Evolutionary conservation across 2,797 vertebrate species (phyloP).

Genomic region (Australoheros facetus): DNA sequence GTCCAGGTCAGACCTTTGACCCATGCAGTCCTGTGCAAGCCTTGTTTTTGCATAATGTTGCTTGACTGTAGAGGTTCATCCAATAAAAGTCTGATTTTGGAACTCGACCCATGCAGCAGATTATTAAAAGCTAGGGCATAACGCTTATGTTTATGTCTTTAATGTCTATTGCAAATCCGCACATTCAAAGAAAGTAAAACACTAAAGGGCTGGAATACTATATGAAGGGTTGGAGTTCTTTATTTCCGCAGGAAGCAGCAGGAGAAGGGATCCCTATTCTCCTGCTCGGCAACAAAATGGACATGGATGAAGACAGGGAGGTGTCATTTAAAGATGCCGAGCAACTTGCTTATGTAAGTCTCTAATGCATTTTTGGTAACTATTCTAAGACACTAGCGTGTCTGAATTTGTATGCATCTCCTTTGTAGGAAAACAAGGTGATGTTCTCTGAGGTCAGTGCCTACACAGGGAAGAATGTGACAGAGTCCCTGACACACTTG

Average conservation of each 20-base stretch:
- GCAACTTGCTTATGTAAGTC: constrained; percentile 85
- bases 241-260: constrained; percentile 82
- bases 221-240: neutral
- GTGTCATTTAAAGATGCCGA: constrained; percentile 86
- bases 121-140: neutral
- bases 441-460: constrained; percentile 94
- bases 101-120: neutral
- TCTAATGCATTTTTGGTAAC: neutral
- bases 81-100: neutral
- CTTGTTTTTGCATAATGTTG: neutral
- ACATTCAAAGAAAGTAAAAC: neutral
- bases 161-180: neutral
- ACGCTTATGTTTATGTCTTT: neutral
- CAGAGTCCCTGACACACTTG: constrained; percentile 85
- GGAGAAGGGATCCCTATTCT: constrained; percentile 86
- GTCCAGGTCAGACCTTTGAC: constrained; percentile 80
- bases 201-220: neutral
- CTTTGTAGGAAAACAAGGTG: constrained; percentile 82
- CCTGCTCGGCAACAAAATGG: constrained; percentile 92
- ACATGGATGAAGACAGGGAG: constrained; percentile 85
- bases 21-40: neutral
- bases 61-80: neutral
- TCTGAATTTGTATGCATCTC: neutral
- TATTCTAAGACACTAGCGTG: neutral
- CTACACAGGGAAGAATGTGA: constrained; percentile 84